phyloP scores from a whole-genome alignment of 2,113 vertebrate genomes.

The Melanocharis versteri region DNA sequence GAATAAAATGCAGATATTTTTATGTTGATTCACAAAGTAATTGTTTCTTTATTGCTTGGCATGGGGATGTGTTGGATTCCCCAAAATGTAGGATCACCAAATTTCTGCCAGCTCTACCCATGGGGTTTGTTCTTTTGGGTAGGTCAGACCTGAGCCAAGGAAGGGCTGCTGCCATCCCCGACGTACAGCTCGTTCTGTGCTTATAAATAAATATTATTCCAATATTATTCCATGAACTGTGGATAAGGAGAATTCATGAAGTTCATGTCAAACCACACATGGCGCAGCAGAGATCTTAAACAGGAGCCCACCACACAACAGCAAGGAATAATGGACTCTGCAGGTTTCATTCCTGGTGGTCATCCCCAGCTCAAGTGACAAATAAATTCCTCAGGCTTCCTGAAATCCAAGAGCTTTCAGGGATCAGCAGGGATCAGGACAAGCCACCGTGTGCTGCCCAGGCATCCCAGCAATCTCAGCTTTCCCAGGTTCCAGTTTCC shows the following conservation, averaged over 20 bases:
- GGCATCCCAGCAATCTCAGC: constrained; percentile 19
- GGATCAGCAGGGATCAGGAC: constrained; percentile 55
- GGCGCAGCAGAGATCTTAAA: background rate
- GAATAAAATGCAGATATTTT: background rate
- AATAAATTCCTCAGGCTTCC: constrained; percentile 59
- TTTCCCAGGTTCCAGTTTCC: background rate
- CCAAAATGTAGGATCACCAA: background rate
- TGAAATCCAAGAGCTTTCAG: constrained; percentile 42
- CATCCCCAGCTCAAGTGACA: constrained; percentile 58
- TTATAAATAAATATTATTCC: background rate
- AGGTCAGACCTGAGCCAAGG: background rate
- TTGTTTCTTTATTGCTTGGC: background rate
- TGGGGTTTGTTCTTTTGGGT: background rate
- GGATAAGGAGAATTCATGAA: background rate
- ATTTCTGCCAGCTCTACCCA: background rate
- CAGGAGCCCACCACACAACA: background rate
- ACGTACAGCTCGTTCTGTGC: background rate
- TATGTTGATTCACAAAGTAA: background rate
- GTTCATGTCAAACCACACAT: background rate
- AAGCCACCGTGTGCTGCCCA: background rate
- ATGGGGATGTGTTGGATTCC: background rate
- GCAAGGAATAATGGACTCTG: constrained; percentile 8
- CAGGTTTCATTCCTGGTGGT: constrained; percentile 35
- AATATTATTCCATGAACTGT: background rate
- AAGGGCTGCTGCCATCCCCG: background rate